Conservation (phyloP, 2,888 invertebrate genomes). For the Poecilus cupreus region DNA sequence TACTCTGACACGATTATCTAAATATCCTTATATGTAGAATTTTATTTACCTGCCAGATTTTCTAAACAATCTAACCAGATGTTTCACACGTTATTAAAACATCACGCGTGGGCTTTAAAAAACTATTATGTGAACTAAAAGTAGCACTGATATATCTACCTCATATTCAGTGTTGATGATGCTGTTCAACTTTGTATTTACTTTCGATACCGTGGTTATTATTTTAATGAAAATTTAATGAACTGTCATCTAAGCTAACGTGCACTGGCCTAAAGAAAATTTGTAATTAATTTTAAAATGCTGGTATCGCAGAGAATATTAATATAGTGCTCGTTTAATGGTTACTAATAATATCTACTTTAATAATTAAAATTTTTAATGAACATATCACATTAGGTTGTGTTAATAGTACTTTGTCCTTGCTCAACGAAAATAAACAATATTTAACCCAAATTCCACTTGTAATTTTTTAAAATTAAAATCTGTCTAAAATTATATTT, state of each 20-base stretch:
- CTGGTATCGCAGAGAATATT: constrained; percentile 1
- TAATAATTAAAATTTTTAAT: constrained; percentile 24
- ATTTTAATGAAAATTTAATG: constrained; percentile 42
- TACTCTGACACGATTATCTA: constrained; percentile 19
- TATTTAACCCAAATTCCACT: not conserved
- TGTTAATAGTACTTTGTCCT: constrained; percentile 2
- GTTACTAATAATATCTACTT: constrained; percentile 3
- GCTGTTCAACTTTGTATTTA: not conserved
- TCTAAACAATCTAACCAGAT: constrained; percentile 30
- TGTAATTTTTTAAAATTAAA: too few relatives aligned
- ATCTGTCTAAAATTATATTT: too few relatives aligned
- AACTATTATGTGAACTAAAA: constrained; percentile 22
- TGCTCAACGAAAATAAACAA: not conserved
- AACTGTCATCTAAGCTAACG: constrained; percentile 1
- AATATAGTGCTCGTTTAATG: not conserved
- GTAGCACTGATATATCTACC: constrained; percentile 26
- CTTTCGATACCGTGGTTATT: constrained; percentile 9
- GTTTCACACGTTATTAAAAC: constrained; percentile 40
- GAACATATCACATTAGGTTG: constrained; percentile 3
- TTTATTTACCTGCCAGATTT: constrained; percentile 6
- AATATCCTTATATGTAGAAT: constrained; percentile 32
- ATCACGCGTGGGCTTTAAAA: constrained; percentile 21
- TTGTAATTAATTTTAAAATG: constrained; percentile 41
- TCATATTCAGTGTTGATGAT: constrained; percentile 15
- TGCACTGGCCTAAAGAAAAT: not conserved